Percentiles rank a stretch among this genome's conserved stretches.
These are phyloP conservation scores for Syrista parreyssii DNA, from an alignment of 2,888 invertebrate genomes.

Conservation along the genomic window DNA sequence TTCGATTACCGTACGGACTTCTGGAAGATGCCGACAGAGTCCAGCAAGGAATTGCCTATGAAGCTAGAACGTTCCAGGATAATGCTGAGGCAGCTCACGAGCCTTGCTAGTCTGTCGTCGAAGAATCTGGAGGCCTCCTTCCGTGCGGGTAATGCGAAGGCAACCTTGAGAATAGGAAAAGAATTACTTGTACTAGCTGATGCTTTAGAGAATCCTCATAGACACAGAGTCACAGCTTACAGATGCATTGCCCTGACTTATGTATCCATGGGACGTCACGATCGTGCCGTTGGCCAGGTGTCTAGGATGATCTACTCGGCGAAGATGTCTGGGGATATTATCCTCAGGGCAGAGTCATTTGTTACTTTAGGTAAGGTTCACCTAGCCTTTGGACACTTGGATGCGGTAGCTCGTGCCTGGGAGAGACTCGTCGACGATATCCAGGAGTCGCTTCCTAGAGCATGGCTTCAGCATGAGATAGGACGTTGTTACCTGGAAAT, in stretches of 20 bases:
- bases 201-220: conserved; percentile 31
- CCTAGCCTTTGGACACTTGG: conserved; percentile 49
- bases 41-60: not conserved
- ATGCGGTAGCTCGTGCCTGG: conserved; percentile 50
- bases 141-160: conserved; percentile 34
- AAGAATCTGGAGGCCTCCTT: conserved; percentile 39
- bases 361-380: conserved; percentile 54
- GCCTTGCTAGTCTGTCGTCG: conserved; percentile 30
- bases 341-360: conserved; percentile 38
- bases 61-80: not conserved
- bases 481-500: conserved; percentile 53
- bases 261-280: conserved; percentile 47
- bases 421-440: conserved; percentile 36
- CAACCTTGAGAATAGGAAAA: conserved; percentile 36
- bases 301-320: conserved; percentile 45
- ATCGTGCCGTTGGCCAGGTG: conserved; percentile 45
- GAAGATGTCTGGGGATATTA: conserved; percentile 31
- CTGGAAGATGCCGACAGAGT: conserved; percentile 19
- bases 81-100: conserved; percentile 35
- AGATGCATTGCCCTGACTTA: conserved; percentile 49
- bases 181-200: conserved; percentile 39
- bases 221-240: conserved; percentile 40
- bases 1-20: conserved; percentile 41
- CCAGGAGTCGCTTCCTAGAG: conserved; percentile 33
- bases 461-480: conserved; percentile 49